phyloP scores from a whole-genome alignment of 2,113 vertebrate species.

The Pygoscelis antarcticus region DNA sequence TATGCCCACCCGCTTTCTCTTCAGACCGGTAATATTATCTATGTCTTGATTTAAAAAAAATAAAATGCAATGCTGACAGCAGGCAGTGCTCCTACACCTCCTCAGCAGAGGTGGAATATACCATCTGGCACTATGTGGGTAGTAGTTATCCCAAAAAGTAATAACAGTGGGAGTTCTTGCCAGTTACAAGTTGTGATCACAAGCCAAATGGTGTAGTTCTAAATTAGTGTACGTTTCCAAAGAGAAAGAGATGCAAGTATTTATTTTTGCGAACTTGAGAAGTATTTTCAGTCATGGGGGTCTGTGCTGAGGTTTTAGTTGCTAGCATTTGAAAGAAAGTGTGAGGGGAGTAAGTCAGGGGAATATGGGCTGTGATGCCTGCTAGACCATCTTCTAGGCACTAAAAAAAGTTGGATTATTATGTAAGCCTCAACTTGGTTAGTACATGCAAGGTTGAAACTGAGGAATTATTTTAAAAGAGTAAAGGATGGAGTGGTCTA shows the following conservation, averaged over 20 bases:
- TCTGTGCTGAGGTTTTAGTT: not conserved
- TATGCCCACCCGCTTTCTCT: not conserved
- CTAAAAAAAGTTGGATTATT: not conserved
- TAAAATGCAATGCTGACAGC: not conserved
- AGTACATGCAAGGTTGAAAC: not conserved
- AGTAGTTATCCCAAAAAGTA: conserved; percentile 60
- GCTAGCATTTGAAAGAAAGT: not conserved
- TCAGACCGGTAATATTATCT: not conserved
- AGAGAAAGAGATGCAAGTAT: not conserved
- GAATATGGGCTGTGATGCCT: not conserved
- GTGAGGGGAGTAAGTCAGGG: not conserved
- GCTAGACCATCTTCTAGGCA: conserved; percentile 39
- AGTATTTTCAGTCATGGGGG: not conserved
- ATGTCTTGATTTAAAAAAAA: not conserved
- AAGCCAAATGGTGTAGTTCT: conserved; percentile 56
- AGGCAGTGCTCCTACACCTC: conserved; percentile 61
- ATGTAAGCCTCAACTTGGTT: not conserved
- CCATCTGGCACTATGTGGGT: conserved; percentile 61
- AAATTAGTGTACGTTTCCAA: not conserved
- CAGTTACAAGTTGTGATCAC: conserved; percentile 68
- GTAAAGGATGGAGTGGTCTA: too few relatives aligned
- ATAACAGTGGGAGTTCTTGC: conserved; percentile 62
- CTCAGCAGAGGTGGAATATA: conserved; percentile 63
- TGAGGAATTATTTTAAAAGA: not conserved
- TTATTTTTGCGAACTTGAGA: not conserved